Conservation (phyloP, 1,140 invertebrate genomes). For the Drosophila suzukii region DNA sequence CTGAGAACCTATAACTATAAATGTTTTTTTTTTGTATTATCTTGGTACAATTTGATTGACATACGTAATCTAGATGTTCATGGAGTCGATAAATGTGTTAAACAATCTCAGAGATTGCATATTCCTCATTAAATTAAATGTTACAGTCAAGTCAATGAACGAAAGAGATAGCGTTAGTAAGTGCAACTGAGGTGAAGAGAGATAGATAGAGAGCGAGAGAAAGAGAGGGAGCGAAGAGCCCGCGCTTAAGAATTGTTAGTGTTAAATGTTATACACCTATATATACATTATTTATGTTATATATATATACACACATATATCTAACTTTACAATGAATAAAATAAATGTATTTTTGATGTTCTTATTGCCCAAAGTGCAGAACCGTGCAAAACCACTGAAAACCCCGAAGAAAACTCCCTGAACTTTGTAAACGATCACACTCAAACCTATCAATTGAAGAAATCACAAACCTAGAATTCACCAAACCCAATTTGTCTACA, state of each 20-base stretch:
- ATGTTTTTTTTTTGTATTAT: conserved; percentile 20
- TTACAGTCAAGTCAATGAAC: conserved; percentile 23
- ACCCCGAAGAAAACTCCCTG: neutral
- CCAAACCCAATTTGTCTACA: conserved; percentile 3
- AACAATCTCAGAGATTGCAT: conserved; percentile 73
- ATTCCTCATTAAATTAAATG: conserved; percentile 50
- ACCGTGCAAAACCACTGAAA: conserved; percentile 18
- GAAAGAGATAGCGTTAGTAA: conserved; percentile 15
- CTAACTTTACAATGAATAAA: conserved; percentile 48
- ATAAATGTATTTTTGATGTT: conserved; percentile 55
- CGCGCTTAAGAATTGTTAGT: conserved; percentile 44
- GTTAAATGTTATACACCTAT: conserved; percentile 52
- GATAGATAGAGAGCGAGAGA: conserved; percentile 17
- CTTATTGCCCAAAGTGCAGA: conserved; percentile 46
- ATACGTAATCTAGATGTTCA: conserved; percentile 47
- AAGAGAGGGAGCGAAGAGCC: conserved; percentile 11
- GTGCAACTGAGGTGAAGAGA: conserved; percentile 20
- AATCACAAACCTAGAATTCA: neutral
- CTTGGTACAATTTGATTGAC: conserved; percentile 33
- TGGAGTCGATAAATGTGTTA: conserved; percentile 49
- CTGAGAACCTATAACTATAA: conserved; percentile 22
- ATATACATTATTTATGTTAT: conserved; percentile 49
- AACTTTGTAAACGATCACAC: conserved; percentile 1
- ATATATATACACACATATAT: conserved; percentile 29
- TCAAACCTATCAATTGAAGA: conserved; percentile 1